These are phyloP conservation scores for Caenorhabditis sulstoni DNA, from an alignment of 2,888 invertebrate genomes.

Conservation along the genomic window DNA sequence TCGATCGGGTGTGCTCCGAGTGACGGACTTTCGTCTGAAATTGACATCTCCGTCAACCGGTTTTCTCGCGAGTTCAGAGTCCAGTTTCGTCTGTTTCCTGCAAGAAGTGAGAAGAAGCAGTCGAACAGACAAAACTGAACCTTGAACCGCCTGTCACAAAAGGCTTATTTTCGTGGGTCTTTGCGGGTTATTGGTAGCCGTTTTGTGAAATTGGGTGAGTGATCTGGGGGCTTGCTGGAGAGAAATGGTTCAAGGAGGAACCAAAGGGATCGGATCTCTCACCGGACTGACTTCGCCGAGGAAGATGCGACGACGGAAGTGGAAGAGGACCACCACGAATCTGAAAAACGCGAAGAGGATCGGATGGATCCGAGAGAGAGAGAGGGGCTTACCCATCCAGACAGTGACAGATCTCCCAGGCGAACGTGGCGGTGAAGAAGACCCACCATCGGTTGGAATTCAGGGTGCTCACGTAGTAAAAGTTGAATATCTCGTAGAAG, in stretches of 20 bases:
- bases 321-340: conserved; percentile 62
- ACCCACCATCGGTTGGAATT: conserved; percentile 55
- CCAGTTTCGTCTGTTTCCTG: conserved; percentile 19
- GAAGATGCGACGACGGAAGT: conserved; percentile 57
- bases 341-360: conserved; percentile 22
- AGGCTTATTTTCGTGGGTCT: conserved; percentile 28
- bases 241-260: conserved; percentile 10
- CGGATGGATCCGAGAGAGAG: neutral
- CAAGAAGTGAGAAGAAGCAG: neutral
- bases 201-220: neutral
- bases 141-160: conserved; percentile 3
- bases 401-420: conserved; percentile 66
- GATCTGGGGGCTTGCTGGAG: conserved; percentile 17
- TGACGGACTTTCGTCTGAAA: conserved; percentile 19
- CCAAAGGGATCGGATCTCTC: neutral
- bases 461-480: conserved; percentile 62
- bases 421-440: conserved; percentile 63
- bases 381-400: conserved; percentile 58
- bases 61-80: neutral
- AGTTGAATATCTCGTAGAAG: conserved; percentile 67
- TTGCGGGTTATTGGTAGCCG: neutral
- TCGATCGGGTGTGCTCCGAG: conserved; percentile 17
- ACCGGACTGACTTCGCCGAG: conserved; percentile 30
- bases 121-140: conserved; percentile 14
- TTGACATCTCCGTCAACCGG: neutral